Percentiles rank a stretch among this genome's conserved stretches.
phyloP scores from a whole-genome alignment of 1,140 invertebrate genomes.

The Saccostrea cuccullata region DNA sequence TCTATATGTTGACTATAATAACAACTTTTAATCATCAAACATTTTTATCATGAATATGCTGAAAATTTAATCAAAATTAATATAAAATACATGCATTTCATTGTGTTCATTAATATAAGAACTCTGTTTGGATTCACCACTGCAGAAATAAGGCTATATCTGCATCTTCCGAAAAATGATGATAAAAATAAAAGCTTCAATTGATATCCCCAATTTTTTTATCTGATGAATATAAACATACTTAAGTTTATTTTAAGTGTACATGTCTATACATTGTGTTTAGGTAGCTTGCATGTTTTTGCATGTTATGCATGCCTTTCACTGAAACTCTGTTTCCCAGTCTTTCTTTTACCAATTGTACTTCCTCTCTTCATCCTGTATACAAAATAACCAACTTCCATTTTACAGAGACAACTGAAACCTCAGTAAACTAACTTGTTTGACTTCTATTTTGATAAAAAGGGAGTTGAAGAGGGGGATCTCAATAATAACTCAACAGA shows the following conservation, averaged over 20 bases:
- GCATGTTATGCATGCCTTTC: neutral
- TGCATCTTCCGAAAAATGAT: no score
- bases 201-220: no score
- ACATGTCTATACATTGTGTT: no score
- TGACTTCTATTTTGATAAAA: neutral
- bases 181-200: no score
- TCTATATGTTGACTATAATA: neutral
- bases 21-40: neutral
- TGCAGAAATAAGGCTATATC: no score
- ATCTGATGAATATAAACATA: no score
- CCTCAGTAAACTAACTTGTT: neutral
- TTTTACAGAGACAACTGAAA: no score
- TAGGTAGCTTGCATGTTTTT: neutral
- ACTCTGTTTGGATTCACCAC: no score
- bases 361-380: neutral
- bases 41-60: neutral
- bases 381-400: neutral
- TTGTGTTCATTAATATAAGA: no score
- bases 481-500: constrained; percentile 3
- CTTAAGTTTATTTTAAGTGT: no score
- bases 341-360: neutral
- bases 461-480: constrained; percentile 11
- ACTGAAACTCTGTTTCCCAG: neutral
- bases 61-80: neutral
- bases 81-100: no score